Percentiles rank a stretch among this genome's conserved stretches.
These are phyloP conservation scores for Crioceris asparagi DNA, from an alignment of 2,888 invertebrate species.

Conservation along the genomic window DNA sequence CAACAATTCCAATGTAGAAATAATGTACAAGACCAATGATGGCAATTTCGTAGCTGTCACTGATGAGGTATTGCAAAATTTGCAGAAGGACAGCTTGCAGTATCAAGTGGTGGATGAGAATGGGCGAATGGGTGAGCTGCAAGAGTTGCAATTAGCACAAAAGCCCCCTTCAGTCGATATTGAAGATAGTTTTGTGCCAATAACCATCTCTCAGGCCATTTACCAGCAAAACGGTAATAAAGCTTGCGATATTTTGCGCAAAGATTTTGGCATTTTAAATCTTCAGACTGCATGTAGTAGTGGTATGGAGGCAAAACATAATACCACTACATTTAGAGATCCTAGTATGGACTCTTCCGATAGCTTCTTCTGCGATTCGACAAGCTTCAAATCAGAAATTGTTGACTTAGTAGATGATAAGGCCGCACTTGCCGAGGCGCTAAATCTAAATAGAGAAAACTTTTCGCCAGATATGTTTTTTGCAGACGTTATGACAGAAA, in stretches of 20 bases:
- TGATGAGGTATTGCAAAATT: constrained; percentile 46
- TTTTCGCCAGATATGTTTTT: constrained; percentile 30
- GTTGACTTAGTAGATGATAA: constrained; percentile 5
- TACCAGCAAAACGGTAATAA: no score
- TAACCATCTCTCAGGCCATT: no score
- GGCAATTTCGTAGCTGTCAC: constrained; percentile 54
- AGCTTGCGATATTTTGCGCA: no score
- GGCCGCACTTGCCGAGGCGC: constrained; percentile 4
- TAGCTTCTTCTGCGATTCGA: no score
- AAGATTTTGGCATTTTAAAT: no score
- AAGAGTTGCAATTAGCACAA: constrained; percentile 25
- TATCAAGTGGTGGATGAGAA: constrained; percentile 34
- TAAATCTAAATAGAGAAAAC: constrained; percentile 11
- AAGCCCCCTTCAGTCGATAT: constrained; percentile 1
- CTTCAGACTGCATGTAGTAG: no score
- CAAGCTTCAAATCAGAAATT: constrained; percentile 1
- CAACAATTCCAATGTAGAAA: constrained; percentile 41
- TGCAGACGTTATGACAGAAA: constrained; percentile 16
- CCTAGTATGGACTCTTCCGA: no score
- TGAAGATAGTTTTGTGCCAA: constrained; percentile 1
- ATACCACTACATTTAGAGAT: no score
- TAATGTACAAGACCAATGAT: constrained; percentile 53
- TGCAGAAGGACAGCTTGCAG: constrained; percentile 26
- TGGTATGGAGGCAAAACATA: no score
- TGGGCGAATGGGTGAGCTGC: constrained; percentile 32